Base-by-base conservation (phyloP, 2,113 vertebrate species). In the Deroptyus accipitrinus region DNA sequence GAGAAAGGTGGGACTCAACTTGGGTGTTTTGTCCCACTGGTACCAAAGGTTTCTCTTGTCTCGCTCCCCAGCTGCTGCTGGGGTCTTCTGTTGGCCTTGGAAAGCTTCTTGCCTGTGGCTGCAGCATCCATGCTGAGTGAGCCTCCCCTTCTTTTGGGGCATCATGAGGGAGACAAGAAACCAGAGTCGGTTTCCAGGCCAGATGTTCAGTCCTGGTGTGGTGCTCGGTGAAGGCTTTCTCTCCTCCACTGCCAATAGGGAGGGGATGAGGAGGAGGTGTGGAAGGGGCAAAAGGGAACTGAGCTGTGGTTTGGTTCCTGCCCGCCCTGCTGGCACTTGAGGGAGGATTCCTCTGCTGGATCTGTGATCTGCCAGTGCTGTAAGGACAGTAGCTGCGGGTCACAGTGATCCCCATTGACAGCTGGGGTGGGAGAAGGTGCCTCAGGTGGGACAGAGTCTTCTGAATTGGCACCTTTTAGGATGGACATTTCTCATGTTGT, bases 401-500 rank as follows among this genome's bases (percentile, higher is more conserved):
- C 11, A 4, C 30, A 35, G 73, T 44, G 64, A 42, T 33, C 10
- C 33, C 33, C 12, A 0, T 9, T 44, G 51, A 13, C 3, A 30
- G 59, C 16, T 4, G 52, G 28, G 24, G 44, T 13, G 44, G 67
- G 67, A 79, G 74, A 74, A 69, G 68, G 13, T 57, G 37, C 24
- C 2, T 19, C 1, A 6, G 12, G 35, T 31, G 73, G 72, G 42
- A 79, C 39, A 35, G 72, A n/a, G 17, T 3, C 69, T 66, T 39
- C 11, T 9, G 17, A 3, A 3, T 0, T 1, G 44, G 25, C 49
- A 8, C 13, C 42, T 33, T 17, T 3, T 3, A 9, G 25, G 10
- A 4, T 4, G n/a, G 31, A 23, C 1, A 1, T n/a, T 63, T 31
- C 52, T 90, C 15, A 72, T 8, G 12, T 62, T 4, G 1, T 27